Evolutionary conservation across 53 echinoderm and acorn worm genomes (phyloP).

Genomic region (Luidia sarsii): DNA sequence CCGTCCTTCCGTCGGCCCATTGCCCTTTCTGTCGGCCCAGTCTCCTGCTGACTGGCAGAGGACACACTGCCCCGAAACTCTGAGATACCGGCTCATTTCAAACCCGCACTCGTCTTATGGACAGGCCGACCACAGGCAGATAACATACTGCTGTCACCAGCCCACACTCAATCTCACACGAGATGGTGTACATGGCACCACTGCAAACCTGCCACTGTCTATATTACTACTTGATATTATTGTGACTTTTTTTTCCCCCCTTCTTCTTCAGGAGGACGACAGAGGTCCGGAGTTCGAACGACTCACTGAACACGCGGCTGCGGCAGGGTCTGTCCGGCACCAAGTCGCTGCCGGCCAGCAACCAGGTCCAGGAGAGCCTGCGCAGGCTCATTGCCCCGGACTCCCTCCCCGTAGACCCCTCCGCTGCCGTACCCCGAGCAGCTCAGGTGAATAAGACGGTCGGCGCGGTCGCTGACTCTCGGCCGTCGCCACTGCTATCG

Average conservation of each 20-base stretch:
- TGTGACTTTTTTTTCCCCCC: not conserved
- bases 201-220: not conserved
- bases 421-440: not conserved
- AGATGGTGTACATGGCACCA: no score
- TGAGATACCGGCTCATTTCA: no score
- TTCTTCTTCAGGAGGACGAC: slow-evolving; percentile 62
- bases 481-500: not conserved
- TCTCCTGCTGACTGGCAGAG: no score
- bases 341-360: slow-evolving; percentile 55
- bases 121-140: no score
- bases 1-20: no score
- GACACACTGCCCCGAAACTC: no score
- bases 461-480: not conserved
- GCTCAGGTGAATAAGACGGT: slow-evolving; percentile 42
- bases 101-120: no score
- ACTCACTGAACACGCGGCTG: slow-evolving; percentile 75
- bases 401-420: slow-evolving; percentile 30
- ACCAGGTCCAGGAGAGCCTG: slow-evolving; percentile 83
- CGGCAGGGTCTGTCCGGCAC: slow-evolving; percentile 54
- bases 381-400: slow-evolving; percentile 89
- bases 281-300: slow-evolving; percentile 77
- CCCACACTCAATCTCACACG: no score
- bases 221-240: not conserved
- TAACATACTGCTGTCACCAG: no score
- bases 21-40: no score